A percentile compares a stretch with the other conserved stretches of the same genome.
Evolutionary conservation across 2,113 vertebrate genomes (phyloP).

Genomic region (Peromyscus maniculatus): DNA sequence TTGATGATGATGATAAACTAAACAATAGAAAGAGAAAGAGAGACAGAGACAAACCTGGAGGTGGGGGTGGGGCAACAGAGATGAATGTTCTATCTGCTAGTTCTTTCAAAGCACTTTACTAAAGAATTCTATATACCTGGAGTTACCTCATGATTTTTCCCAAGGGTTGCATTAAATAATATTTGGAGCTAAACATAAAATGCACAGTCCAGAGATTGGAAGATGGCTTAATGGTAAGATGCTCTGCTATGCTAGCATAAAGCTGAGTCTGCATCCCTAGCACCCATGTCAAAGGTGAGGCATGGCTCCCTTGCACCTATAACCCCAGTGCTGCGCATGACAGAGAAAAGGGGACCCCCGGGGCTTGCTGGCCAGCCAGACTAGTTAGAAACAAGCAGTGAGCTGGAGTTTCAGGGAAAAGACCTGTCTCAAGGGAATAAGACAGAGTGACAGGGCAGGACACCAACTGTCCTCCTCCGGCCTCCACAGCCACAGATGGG

Average conservation of each 20-base stretch:
- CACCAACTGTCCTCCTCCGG: background rate
- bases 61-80: background rate
- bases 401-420: background rate
- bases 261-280: too few relatives aligned
- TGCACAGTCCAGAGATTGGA: background rate
- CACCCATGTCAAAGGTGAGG: too few relatives aligned
- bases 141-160: background rate
- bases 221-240: background rate
- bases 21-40: background rate
- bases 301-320: background rate
- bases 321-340: background rate
- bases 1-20: background rate
- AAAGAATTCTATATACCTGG: background rate
- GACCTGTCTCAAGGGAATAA: background rate
- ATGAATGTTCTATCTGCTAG: background rate
- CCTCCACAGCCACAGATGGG: too few relatives aligned
- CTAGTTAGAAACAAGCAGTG: background rate
- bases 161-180: background rate
- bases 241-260: background rate
- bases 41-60: background rate
- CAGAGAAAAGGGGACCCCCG: background rate
- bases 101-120: slow-evolving; percentile 27
- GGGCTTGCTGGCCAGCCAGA: background rate
- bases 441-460: background rate
- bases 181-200: background rate